Base-by-base conservation (phyloP, 2,797 vertebrate species). In the Staurois parvus region DNA sequence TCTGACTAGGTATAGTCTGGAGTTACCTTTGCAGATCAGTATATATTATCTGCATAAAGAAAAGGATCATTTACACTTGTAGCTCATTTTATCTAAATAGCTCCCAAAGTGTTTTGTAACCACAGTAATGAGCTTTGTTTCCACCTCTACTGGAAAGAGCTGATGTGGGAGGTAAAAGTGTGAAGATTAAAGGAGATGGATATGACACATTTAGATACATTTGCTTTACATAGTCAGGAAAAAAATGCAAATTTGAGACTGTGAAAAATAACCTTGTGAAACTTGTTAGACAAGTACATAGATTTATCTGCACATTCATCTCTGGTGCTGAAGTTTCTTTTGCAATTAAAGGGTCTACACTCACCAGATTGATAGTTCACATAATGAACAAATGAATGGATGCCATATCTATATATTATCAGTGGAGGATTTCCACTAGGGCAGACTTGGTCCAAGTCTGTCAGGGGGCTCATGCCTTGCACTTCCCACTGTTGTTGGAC, bases 81-180 rank as follows among this genome's bases (percentile, higher is more conserved):
- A 59, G 85, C 64, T 79, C 80, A 77, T 77, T 86, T 81, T 76
- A 85, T 66, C 56, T 2, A 52, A 78, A 86, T 82, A 40, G 84
- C 79, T 86, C 72, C 68, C 34, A 86, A 86, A 86, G 79, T 86
- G 85, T 73, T 86, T 82, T 76, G 52, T 81, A 77, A 76, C 19
- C 24, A 67, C 52, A 77, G 67, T 76, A 81, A 76, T 67, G 67
- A 82, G 40, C 62, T 40, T 21, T 67, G 64, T 17, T 72, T 77
- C 21, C 30, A 66, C 64, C 72, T 85, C 77, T 69, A 72, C 66
- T 70, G 72, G 64, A 70, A 67, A 52, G 34, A 45, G 66, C 24
- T 28, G 59, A 75, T 78, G 80, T 83, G 69, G 85, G 68, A 86
- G 56, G 79, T 37, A 76, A 82, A 76, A 76, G 67, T 28, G 26